Percentiles rank a stretch among this genome's conserved stretches.
phyloP scores from a whole-genome alignment of 1,140 invertebrate genomes.

The Drosophila suzukii region DNA sequence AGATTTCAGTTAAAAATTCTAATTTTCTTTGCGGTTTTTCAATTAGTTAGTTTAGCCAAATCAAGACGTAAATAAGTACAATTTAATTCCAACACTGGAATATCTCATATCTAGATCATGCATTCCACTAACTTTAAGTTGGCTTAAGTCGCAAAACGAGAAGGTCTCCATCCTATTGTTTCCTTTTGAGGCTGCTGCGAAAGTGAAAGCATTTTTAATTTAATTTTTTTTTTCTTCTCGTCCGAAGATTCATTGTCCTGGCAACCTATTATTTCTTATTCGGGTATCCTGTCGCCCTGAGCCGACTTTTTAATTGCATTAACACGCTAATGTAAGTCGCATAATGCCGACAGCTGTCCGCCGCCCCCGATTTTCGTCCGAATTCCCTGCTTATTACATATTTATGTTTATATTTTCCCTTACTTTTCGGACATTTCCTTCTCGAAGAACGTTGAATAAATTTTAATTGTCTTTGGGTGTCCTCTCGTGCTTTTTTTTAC shows the following conservation, averaged over 20 bases:
- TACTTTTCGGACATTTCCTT: constrained; percentile 29
- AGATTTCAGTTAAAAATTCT: no score
- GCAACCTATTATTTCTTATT: constrained; percentile 19
- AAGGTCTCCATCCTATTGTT: not conserved
- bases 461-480: constrained; percentile 81
- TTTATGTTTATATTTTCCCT: constrained; percentile 71
- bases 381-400: constrained; percentile 69
- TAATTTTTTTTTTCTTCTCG: constrained; percentile 37
- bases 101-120: not conserved
- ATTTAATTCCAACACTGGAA: no score
- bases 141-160: not conserved
- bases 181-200: constrained; percentile 1
- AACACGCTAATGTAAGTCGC: constrained; percentile 80
- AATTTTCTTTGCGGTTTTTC: no score
- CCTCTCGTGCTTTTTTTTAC: constrained; percentile 37
- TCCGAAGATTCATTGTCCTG: constrained; percentile 71
- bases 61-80: no score
- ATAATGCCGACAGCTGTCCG: constrained; percentile 54
- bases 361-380: constrained; percentile 13
- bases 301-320: constrained; percentile 82
- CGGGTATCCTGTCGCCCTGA: constrained; percentile 36
- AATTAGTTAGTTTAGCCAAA: no score
- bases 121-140: constrained; percentile 13
- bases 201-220: constrained; percentile 77
- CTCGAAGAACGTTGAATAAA: constrained; percentile 73